Evolutionary conservation across 2,113 vertebrate genomes (phyloP), one percentile per base, ranked within the genome.

Genomic region (Pagrus major): DNA sequence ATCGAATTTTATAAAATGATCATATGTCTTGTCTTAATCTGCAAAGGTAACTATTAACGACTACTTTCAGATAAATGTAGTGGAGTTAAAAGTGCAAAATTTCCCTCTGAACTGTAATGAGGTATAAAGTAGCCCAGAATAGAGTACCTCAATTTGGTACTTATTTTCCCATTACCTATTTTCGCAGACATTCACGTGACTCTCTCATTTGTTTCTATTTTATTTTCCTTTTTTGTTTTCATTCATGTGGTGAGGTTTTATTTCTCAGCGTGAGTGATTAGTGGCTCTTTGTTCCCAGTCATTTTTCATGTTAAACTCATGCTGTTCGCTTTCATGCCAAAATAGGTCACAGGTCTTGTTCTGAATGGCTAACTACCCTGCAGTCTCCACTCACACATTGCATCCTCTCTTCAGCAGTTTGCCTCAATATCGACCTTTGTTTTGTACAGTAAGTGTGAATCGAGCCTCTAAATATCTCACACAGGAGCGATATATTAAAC

Each of bases 301-400:
- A 46, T 76, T 56, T 63, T 61, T 81, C 35, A 44, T 60, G 9
- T 31, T 31, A 29, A 49, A 23, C 20, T 80, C 47, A 25, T 35
- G 25, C 52, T 41, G 51, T 52, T 70, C 46, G 7, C 20, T 42
- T 49, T 42, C 7, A 35, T 70, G 54, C 51, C 54, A 58, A 47
- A 56, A 59, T 18, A 42, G 52, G 51, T 61, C 65, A 66, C 49
- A 55, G 37, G 60, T 65, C 49, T 65, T 23, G 25, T 70, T 70
- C 44, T 78, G 3, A 78, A 51, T 58, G 20, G 60, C 18, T 35
- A 51, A 49, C 46, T 56, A 69, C 33, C 44, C 25, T 31, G 35
- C 6, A 20, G 56, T 41, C 23, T 39, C 63, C 8, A 0, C 59
- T 52, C 52, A 59, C 6, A 59, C 60, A 35, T 51, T 59, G 10